Base-by-base conservation (phyloP, 1,140 invertebrate species). In the Hermatobates lingyangjiaoensis region DNA sequence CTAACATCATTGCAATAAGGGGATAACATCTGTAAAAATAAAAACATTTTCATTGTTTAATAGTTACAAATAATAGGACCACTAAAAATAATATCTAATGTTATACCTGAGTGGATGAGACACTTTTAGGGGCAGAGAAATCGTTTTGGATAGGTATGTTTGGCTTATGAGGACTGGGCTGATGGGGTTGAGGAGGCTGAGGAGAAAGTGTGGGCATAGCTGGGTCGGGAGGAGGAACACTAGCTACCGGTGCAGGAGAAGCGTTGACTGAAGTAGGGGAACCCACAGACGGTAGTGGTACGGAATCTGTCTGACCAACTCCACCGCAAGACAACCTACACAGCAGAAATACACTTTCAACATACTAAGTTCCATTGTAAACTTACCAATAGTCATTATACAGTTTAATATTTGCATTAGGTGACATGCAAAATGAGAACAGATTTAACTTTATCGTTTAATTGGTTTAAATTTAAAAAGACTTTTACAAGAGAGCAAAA, bases 191-290 rank as follows among this genome's bases (percentile, higher is more conserved):
- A 50, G 67, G 67, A 34, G 65, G 65, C 45, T 67, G 64, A 27
- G 65, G 63, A 40, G 68, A 74, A 4, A 83, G 66, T 20, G 80
- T 81, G 20, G 83, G 81, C 78, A 83, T 83, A 5, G 76, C 74
- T 52, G 81, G 77, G 60, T 87, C 83, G 12, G 60, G 76, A 45
- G 62, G 74, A 50, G 79, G 77, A 48, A 81, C 77, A n/a, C 79
- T 81, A 1, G 80, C 71, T 20, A 78, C 79, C 59, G 83, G 80
- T 38, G 67, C 69, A 14, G 83, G 82, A 4, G 84, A 86, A 4
- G 83, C 84, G 23, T 76, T 81, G 21, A 77, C 79, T n/a, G 79
- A 78, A 55, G 72, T 72, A 3, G 83, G 81, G 30, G 82, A 85
- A 20, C 79, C 81, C 15, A 80, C 77, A 12, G 76, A 78, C 45